Evolutionary conservation across 2,113 vertebrate species (phyloP), one percentile per base, ranked within the genome.

Genomic region (Prunella fulvescens): DNA sequence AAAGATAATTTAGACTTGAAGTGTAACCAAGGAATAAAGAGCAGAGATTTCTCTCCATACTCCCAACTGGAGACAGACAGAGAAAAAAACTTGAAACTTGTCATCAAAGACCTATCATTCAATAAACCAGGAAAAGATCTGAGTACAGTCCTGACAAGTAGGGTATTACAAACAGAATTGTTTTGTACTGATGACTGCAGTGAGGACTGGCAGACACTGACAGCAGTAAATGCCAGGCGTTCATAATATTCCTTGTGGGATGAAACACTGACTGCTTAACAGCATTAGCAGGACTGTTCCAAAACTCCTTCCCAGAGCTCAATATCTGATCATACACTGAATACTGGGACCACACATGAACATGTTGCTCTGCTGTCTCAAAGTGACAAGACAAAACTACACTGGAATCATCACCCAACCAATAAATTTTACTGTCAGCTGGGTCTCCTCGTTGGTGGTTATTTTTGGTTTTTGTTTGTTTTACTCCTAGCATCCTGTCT

Each of bases 301-400:
- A 95, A 94, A 96, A 57, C 19, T 66, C 57, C 82, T 90, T 93
- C 31, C 50, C 72, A 96, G 81, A 92, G 58, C 70, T 86, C 37
- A 61, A 17, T 64, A 56, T 94, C 29, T 88, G 58, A 92, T 80
- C 76, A 71, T 73, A 88, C 39, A 70, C 72, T 54, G 70, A 88
- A 44, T 66, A 8, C 31, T 79, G 64, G 45, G 97, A 96, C 96
- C 96, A 97, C 97, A 96, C 96, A 96, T 65, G 82, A 92, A 72
- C 28, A 54, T 26, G 44, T 35, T 67, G 37, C 83, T 93, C 47
- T 86, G 23, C 57, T 3, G 3, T 69, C 66, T 93, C 89, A 88
- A 85, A 95, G 62, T 4, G 6, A 81, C 84, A 93, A 88, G 86
- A 76, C 54, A 92, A 94, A 96, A 92, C 93, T 82, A 35, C 26